These are phyloP conservation scores for Naso thynnoides DNA, from an alignment of 2,797 vertebrate species.

Conservation along the genomic window DNA sequence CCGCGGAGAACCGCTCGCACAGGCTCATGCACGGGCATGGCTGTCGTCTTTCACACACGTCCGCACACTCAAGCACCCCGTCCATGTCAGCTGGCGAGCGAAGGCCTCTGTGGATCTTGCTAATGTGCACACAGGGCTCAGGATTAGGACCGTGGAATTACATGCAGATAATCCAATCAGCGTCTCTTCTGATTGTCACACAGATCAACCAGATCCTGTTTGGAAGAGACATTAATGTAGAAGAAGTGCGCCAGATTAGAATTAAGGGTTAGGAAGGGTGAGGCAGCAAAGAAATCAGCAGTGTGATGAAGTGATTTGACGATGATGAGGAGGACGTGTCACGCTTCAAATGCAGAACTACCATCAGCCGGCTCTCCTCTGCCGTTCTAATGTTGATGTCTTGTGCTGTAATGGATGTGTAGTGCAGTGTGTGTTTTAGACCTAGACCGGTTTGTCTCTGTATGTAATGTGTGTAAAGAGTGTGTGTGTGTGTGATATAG, in stretches of 20 bases:
- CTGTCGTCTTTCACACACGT: conserved; percentile 16
- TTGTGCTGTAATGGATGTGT: conserved; percentile 49
- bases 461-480: conserved; percentile 51
- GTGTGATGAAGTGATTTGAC: conserved; percentile 65
- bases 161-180: conserved; percentile 79
- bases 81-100: conserved; percentile 39
- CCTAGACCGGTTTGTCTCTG: conserved; percentile 44
- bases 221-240: conserved; percentile 48
- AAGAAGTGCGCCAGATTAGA: conserved; percentile 66
- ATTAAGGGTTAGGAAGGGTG: conserved; percentile 58
- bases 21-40: not conserved
- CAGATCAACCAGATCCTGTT: conserved; percentile 74
- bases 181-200: conserved; percentile 68
- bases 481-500: conserved; percentile 62
- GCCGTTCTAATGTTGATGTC: conserved; percentile 57
- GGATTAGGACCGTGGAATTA: conserved; percentile 79
- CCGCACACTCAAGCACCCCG: conserved; percentile 4
- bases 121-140: conserved; percentile 66
- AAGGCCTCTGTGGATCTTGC: conserved; percentile 60
- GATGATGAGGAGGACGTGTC: conserved; percentile 50
- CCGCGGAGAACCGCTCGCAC: conserved; percentile 5
- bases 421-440: conserved; percentile 71
- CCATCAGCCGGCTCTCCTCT: conserved; percentile 40
- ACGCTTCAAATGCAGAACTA: conserved; percentile 37
- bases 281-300: conserved; percentile 49